These are phyloP conservation scores for Propithecus deckenii DNA, from an alignment of 2,797 vertebrate genomes.

Conservation along the genomic window DNA sequence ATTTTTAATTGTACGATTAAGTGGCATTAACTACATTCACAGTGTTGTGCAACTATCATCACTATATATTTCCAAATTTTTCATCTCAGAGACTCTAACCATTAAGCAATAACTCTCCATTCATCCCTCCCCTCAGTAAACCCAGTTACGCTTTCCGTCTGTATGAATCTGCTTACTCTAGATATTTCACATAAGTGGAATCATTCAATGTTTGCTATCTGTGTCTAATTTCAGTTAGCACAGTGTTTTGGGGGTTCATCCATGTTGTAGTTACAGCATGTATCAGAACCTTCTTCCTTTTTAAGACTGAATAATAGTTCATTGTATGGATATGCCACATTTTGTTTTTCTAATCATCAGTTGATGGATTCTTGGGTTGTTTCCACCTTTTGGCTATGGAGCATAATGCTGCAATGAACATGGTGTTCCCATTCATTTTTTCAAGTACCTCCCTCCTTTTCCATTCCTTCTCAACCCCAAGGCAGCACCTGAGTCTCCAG, in stretches of 20 bases:
- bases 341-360: not conserved
- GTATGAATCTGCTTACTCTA: not conserved
- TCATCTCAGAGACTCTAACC: not conserved
- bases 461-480: not conserved
- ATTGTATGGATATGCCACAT: not conserved
- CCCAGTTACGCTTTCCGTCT: not conserved
- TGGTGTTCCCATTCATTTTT: not conserved
- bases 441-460: not conserved
- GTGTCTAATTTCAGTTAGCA: not conserved
- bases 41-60: not conserved
- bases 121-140: not conserved
- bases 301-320: not conserved
- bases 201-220: not conserved
- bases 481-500: not conserved
- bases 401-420: not conserved
- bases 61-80: not conserved
- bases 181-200: not conserved
- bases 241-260: not conserved
- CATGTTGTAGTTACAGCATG: too few relatives aligned
- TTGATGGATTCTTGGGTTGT: not conserved
- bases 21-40: not conserved
- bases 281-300: not conserved
- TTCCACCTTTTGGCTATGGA: not conserved
- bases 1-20: not conserved
- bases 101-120: not conserved